These are phyloP conservation scores for Sinelater perroti DNA, from an alignment of 2,888 invertebrate genomes.

Conservation along the genomic window DNA sequence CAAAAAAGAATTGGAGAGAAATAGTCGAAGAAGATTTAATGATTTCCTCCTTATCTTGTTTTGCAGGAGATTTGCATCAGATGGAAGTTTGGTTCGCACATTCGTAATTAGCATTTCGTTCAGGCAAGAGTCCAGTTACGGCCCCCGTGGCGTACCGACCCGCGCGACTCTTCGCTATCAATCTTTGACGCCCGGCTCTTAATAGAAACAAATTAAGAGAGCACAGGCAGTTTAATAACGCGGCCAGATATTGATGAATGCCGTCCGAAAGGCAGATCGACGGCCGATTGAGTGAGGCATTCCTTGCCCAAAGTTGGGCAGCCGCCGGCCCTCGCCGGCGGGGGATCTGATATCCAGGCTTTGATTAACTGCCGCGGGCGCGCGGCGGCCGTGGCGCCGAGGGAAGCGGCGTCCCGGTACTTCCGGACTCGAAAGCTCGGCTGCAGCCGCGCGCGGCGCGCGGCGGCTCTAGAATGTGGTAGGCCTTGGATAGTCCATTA, in stretches of 20 bases:
- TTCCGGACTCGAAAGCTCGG: too few relatives aligned
- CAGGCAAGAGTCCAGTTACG: too few relatives aligned
- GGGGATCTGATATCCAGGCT: conserved; percentile 16
- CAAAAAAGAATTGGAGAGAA: too few relatives aligned
- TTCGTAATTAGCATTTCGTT: too few relatives aligned
- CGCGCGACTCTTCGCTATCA: too few relatives aligned
- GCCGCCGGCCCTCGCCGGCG: conserved; percentile 15
- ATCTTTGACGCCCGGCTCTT: not conserved
- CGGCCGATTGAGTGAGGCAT: conserved; percentile 25
- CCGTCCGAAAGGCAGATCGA: conserved; percentile 23
- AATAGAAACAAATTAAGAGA: conserved; percentile 15
- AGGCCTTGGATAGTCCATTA: conserved; percentile 33
- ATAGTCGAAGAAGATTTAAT: too few relatives aligned
- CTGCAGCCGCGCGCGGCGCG: too few relatives aligned
- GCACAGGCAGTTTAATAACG: conserved; percentile 8
- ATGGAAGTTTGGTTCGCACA: too few relatives aligned
- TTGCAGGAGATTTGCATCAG: too few relatives aligned
- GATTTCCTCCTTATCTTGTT: too few relatives aligned
- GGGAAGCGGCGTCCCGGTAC: not conserved
- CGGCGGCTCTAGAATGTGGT: conserved; percentile 32
- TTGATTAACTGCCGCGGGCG: conserved; percentile 20
- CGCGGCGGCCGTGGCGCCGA: not conserved
- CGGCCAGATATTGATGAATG: conserved; percentile 21
- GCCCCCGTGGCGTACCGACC: too few relatives aligned
- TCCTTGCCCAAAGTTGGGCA: conserved; percentile 22